phyloP scores from a whole-genome alignment of 2,113 vertebrate species.

The Hyperopisus bebe region DNA sequence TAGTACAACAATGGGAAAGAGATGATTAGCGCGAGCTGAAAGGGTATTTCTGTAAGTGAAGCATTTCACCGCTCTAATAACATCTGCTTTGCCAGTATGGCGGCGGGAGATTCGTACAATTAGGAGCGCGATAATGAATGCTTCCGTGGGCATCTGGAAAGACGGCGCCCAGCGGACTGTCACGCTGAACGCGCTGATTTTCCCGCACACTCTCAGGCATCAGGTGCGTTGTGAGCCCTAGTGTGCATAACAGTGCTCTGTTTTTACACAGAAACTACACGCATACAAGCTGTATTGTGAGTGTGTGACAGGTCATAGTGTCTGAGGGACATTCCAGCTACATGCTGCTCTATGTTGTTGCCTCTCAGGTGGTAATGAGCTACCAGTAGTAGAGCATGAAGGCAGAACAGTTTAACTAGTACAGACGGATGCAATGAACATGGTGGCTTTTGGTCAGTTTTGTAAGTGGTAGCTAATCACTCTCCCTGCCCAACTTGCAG shows the following conservation, averaged over 20 bases:
- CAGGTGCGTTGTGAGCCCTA: neutral
- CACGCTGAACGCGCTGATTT: neutral
- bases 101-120: neutral
- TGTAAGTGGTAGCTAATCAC: neutral
- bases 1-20: constrained; percentile 11
- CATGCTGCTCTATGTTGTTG: neutral
- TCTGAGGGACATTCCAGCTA: neutral
- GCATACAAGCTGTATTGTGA: neutral
- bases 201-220: neutral
- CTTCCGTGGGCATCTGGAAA: neutral
- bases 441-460: neutral
- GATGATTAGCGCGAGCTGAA: constrained; percentile 12
- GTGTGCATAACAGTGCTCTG: neutral
- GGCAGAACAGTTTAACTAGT: neutral
- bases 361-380: neutral
- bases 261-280: neutral
- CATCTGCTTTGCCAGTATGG: neutral
- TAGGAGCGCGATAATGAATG: neutral
- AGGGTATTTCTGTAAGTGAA: constrained; percentile 14
- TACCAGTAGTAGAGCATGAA: neutral
- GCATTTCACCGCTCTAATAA: constrained; percentile 7
- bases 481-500: neutral
- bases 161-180: neutral
- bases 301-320: neutral
- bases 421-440: neutral